Conservation (phyloP, 2,797 vertebrate species). For the Capromys pilorides region DNA sequence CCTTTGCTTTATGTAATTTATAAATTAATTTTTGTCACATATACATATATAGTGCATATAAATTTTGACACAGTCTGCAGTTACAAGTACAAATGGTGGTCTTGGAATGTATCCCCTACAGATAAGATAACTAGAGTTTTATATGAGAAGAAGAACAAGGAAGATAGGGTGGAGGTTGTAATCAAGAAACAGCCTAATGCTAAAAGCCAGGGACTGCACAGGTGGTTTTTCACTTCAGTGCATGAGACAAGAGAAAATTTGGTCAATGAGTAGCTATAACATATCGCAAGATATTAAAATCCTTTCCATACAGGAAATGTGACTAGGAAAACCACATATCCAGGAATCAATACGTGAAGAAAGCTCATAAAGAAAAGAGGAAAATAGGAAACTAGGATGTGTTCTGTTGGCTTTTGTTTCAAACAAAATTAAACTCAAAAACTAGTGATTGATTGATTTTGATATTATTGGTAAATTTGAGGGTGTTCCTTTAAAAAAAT, state of each 20-base stretch:
- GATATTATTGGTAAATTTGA: not conserved
- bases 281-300: no score
- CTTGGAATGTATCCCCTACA: not conserved
- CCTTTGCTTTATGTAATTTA: not conserved
- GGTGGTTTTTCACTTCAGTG: no score
- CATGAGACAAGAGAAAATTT: not conserved
- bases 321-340: not conserved
- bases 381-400: not conserved
- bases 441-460: not conserved
- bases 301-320: not conserved
- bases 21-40: not conserved
- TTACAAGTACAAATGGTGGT: no score
- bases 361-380: not conserved
- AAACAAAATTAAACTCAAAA: not conserved
- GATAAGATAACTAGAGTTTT: no score
- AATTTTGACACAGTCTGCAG: not conserved
- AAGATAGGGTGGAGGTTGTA: accelerated
- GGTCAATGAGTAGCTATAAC: not conserved
- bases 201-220: not conserved
- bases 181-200: no score
- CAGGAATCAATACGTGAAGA: not conserved
- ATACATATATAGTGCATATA: not conserved
- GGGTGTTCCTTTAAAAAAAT: not conserved
- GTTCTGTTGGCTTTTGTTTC: not conserved
- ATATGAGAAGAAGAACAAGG: no score